Base-by-base conservation (phyloP, 2,113 vertebrate genomes). In the Galeopterus variegatus region DNA sequence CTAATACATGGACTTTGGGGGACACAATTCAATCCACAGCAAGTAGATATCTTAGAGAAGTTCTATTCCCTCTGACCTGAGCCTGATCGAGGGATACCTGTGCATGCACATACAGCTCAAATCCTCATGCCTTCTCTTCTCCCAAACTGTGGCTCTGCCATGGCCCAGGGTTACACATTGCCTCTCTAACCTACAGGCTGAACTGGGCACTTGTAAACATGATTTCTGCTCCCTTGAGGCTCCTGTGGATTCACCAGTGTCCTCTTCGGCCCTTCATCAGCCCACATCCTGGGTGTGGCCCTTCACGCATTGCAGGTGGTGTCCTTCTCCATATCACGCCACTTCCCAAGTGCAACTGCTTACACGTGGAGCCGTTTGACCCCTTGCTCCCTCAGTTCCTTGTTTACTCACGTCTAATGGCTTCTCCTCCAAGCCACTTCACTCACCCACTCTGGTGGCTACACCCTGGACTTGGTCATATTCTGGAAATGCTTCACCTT, bases 391-490 rank as follows among this genome's bases (percentile, higher is more conserved):
- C 28, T 65, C 12, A 8, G 23, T 24, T 82, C 41, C 69, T 69
- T 18, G 6, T 90, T 21, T 90, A 96, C 62, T 73, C 28, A 52
- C 45, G 18, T 95, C 18, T 23, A 28, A 54, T 72, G 85, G 60
- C 90, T 83, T 85, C 36, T 64, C 64, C 23, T 93, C 8, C 11
- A 50, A 65, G 65, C 41, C 17, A 28, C 48, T 76, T 86, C 48
- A 52, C 50, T 77, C 31, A 36, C 73, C 33, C n/a, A 52, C 33
- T 72, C 33, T 93, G 77, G 73, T 70, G 60, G 31, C 50, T 69
- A 28, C 70, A 73, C 26, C 13, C 70, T 91, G 31, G 82, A 69
- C n/a, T 45, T 89, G 80, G 88, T 82, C 79, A 72, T 86, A 72
- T 86, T 82, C 80, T 94, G 79, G 88, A 82, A 54, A 15, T 2